Percentiles rank a stretch among this genome's conserved stretches.
These are phyloP conservation scores for Theretra japonica DNA, from an alignment of 2,888 invertebrate genomes.

Conservation along the genomic window DNA sequence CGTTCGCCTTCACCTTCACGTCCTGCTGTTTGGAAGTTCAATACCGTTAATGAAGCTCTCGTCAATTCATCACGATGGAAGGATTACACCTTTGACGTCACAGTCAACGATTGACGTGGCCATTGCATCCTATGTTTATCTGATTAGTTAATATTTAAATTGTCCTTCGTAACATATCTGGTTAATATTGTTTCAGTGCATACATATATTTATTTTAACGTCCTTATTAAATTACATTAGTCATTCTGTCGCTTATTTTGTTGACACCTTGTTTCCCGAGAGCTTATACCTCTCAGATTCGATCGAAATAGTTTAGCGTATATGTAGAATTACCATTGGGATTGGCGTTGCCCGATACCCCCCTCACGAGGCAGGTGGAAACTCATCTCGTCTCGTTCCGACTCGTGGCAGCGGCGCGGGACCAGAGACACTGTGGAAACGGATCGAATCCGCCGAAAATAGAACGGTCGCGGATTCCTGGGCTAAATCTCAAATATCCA, in stretches of 20 bases:
- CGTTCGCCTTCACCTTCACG: constrained; percentile 59
- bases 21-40: constrained; percentile 69
- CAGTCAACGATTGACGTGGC: constrained; percentile 50
- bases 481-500: constrained; percentile 87
- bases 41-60: constrained; percentile 73
- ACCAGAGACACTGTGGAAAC: constrained; percentile 65
- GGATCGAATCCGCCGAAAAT: constrained; percentile 78
- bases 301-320: constrained; percentile 83
- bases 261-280: constrained; percentile 60
- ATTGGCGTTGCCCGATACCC: constrained; percentile 64
- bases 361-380: constrained; percentile 53
- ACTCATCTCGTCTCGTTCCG: constrained; percentile 66
- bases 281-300: constrained; percentile 62
- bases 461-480: constrained; percentile 84
- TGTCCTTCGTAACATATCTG: neutral
- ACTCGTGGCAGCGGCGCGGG: constrained; percentile 50
- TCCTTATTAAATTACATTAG: constrained; percentile 26
- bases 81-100: constrained; percentile 62
- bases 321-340: constrained; percentile 80
- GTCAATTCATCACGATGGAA: constrained; percentile 71
- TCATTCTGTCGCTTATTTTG: constrained; percentile 24
- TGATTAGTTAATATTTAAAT: neutral
- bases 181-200: constrained; percentile 4
- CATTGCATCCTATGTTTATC: constrained; percentile 11
- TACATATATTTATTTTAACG: constrained; percentile 34